Conservation (phyloP, 2,113 vertebrate species). For the Choloepus hoffmanni region DNA sequence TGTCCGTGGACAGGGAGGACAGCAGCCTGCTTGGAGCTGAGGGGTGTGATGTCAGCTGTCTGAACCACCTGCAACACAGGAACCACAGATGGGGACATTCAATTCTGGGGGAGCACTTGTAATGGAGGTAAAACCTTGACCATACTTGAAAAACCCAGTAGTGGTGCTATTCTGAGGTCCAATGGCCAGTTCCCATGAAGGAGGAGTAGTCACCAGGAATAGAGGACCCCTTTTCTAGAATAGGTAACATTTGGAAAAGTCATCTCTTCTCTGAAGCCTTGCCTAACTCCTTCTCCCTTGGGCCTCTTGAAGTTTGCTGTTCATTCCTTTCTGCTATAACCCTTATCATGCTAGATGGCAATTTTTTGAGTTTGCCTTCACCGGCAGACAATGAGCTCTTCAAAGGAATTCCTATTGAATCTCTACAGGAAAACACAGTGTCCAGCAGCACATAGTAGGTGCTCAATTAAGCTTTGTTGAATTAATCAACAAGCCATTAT, state of each 20-base stretch:
- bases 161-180: neutral
- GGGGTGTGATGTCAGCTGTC: neutral
- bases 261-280: neutral
- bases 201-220: neutral
- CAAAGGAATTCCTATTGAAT: too few relatives aligned
- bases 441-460: neutral
- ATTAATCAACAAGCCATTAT: neutral
- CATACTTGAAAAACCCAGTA: neutral
- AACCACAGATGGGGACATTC: neutral
- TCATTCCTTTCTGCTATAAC: neutral
- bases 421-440: neutral
- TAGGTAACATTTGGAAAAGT: neutral
- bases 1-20: neutral
- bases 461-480: neutral
- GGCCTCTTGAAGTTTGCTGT: neutral
- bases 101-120: neutral
- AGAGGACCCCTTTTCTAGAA: neutral
- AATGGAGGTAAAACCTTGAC: neutral
- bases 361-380: neutral
- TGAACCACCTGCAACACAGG: neutral
- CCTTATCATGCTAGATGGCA: neutral
- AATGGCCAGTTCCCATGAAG: neutral
- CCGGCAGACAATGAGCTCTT: neutral
- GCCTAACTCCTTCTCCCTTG: neutral
- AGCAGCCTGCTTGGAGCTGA: neutral